A percentile compares a stretch with the other conserved stretches of the same genome.
phyloP scores from a whole-genome alignment of 1,140 invertebrate genomes.

The Nomia melanderi region DNA sequence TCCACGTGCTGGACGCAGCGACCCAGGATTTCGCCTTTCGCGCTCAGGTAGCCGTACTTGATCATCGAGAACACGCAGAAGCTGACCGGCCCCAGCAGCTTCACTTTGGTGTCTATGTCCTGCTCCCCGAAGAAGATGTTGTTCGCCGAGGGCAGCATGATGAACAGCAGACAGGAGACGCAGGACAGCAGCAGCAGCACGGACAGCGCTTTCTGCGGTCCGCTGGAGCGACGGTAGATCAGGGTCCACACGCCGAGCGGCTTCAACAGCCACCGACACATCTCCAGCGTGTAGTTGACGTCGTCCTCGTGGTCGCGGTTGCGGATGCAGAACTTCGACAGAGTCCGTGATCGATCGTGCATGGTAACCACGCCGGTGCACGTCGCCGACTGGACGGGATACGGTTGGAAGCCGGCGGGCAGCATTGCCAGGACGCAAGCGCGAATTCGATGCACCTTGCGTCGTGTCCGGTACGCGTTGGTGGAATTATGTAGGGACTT shows the following conservation, averaged over 20 bases:
- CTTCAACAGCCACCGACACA: conserved; percentile 59
- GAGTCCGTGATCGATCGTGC: background rate
- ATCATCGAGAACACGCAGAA: conserved; percentile 53
- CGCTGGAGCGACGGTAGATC: conserved; percentile 13
- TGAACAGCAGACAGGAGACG: conserved; percentile 35
- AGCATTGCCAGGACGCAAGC: conserved; percentile 22
- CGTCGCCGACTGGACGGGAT: background rate
- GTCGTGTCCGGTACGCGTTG: no score
- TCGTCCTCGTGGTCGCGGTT: conserved; percentile 33
- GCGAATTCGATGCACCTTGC: background rate
- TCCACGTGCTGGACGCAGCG: conserved; percentile 55
- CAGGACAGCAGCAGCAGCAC: background rate
- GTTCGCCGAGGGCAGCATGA: conserved; percentile 31
- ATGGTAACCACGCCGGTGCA: background rate
- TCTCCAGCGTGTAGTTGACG: conserved; percentile 44
- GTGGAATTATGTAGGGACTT: no score
- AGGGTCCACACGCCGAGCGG: conserved; percentile 64
- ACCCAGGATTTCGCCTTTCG: background rate
- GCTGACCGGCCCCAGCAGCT: conserved; percentile 54
- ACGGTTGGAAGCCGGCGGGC: background rate
- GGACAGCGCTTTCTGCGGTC: conserved; percentile 10
- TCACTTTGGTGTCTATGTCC: background rate
- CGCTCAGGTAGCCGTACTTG: conserved; percentile 50
- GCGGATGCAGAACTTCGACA: no score
- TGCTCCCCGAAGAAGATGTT: conserved; percentile 23